Percentiles rank a stretch among this genome's conserved stretches.
phyloP scores from a whole-genome alignment of 2,888 invertebrate species.

The Campoplex nolae region DNA sequence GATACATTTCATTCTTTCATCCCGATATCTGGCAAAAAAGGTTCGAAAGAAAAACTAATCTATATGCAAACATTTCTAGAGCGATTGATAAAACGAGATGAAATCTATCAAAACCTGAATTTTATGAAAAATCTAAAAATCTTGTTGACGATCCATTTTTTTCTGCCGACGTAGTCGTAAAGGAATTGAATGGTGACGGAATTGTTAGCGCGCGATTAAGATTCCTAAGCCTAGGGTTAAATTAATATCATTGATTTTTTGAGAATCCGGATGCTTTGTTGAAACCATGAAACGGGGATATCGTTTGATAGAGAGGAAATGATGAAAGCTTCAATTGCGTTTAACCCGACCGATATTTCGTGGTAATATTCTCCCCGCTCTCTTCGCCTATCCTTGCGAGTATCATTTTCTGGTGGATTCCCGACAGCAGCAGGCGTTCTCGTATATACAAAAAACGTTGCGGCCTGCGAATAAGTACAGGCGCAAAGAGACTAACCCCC shows the following conservation, averaged over 20 bases:
- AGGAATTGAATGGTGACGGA: not conserved
- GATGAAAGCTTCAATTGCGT: slow-evolving; percentile 16
- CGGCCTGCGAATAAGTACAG: not conserved
- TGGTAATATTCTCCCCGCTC: not conserved
- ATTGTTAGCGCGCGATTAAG: not conserved
- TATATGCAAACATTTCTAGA: too few relatives aligned
- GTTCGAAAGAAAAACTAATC: too few relatives aligned
- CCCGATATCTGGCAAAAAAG: too few relatives aligned
- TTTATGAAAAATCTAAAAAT: not conserved
- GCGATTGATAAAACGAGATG: not conserved
- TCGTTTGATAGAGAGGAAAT: slow-evolving; percentile 8
- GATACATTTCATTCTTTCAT: too few relatives aligned
- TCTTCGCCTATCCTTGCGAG: not conserved
- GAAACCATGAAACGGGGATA: slow-evolving; percentile 2
- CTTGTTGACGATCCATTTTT: not conserved
- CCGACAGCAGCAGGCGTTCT: not conserved
- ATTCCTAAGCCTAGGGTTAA: too few relatives aligned
- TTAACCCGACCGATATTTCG: slow-evolving; percentile 6
- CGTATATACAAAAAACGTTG: not conserved
- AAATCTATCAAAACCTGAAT: not conserved
- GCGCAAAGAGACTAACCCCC: not conserved
- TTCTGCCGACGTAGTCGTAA: not conserved
- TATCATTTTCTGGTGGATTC: not conserved
- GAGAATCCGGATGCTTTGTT: not conserved
- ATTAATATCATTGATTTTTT: not conserved